Percentiles rank a stretch among this genome's conserved stretches.
phyloP scores from a whole-genome alignment of 1,140 invertebrate species.

The roundworm (Caenorhabditis elegans) region DNA sequence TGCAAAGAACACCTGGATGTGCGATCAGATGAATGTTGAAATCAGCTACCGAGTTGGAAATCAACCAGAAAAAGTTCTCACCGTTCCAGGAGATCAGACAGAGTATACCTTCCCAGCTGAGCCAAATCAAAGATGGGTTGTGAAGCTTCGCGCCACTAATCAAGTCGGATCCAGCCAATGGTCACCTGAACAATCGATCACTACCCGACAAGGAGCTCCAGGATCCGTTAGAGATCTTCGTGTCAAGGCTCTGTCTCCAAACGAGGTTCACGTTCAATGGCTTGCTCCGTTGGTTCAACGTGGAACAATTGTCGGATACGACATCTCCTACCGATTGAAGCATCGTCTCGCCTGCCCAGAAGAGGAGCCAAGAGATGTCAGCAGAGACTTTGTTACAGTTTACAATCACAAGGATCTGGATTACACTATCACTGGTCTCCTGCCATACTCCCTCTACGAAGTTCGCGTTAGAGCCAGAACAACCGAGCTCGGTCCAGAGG shows the following conservation, averaged over 20 bases:
- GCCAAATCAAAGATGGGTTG: slow-evolving; percentile 62
- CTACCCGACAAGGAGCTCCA: slow-evolving; percentile 64
- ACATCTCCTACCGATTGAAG: slow-evolving; percentile 65
- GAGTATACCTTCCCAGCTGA: slow-evolving; percentile 66
- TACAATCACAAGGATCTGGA: slow-evolving; percentile 67
- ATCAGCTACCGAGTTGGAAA: slow-evolving; percentile 61
- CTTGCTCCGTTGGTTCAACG: slow-evolving; percentile 54
- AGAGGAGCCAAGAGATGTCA: slow-evolving; percentile 65
- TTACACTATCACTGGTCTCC: slow-evolving; percentile 64
- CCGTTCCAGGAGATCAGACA: slow-evolving; percentile 61
- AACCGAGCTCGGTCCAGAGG: slow-evolving; percentile 65
- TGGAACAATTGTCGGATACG: slow-evolving; percentile 64
- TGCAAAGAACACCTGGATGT: slow-evolving; percentile 62
- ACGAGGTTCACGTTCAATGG: slow-evolving; percentile 63
- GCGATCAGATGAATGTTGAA: slow-evolving; percentile 63
- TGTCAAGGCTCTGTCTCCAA: slow-evolving; percentile 62
- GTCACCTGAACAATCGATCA: slow-evolving; percentile 62
- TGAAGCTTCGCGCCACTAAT: slow-evolving; percentile 60
- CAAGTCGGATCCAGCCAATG: slow-evolving; percentile 58
- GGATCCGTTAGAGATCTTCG: slow-evolving; percentile 60
- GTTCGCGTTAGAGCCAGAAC: slow-evolving; percentile 57
- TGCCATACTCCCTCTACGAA: slow-evolving; percentile 66
- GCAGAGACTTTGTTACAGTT: slow-evolving; percentile 64
- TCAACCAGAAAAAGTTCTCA: slow-evolving; percentile 60
- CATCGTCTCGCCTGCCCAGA: slow-evolving; percentile 65